Base-by-base conservation (phyloP, 2,113 vertebrate species). In the Myiozetetes cayanensis region DNA sequence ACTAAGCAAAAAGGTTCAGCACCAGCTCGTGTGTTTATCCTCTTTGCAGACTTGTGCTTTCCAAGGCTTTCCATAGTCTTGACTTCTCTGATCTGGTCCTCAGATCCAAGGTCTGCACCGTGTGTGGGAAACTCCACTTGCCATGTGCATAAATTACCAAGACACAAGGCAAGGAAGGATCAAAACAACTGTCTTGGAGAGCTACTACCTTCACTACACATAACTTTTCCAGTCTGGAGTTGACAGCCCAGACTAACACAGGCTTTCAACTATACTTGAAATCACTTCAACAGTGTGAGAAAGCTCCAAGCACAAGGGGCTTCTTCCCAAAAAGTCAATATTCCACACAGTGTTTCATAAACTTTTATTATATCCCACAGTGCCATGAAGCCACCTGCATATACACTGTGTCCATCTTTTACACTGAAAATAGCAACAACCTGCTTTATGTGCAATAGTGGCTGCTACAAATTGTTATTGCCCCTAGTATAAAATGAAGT, bases 321-420 rank as follows among this genome's bases (percentile, higher is more conserved):
- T 92, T 95, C 88, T 90, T 82, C 80, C 74, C 73, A 11, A 33
- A 75, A 72, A 1, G 0, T 31, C 56, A 85, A 56, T 44, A 52
- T 31, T 85, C 37, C 46, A 79, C 39, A 62, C 31, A 65, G 77
- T 77, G 61, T 68, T 96, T 85, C 82, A 96, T 88, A 87, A 95
- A 43, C 44, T 78, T 90, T 78, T 47, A 56, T 61, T 72, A 20
- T 49, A 78, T 68, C 74, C 43, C 68, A 71, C 22, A n/a, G n/a
- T 68, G 49, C 77, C 86, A 31, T 14, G 30, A 68, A 92, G 56
- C 72, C 94, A 89, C 70, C 73, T 94, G 73, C 88, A 59, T 5
- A 17, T 10, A 43, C 2, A 13, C 6, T n/a, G 18, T 33, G 50
- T 28, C 70, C 73, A 25, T 37, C 73, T 78, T 89, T 73, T 56